Evolutionary conservation across 2,888 invertebrate species (phyloP).

Genomic region (Anthophora plumipes): DNA sequence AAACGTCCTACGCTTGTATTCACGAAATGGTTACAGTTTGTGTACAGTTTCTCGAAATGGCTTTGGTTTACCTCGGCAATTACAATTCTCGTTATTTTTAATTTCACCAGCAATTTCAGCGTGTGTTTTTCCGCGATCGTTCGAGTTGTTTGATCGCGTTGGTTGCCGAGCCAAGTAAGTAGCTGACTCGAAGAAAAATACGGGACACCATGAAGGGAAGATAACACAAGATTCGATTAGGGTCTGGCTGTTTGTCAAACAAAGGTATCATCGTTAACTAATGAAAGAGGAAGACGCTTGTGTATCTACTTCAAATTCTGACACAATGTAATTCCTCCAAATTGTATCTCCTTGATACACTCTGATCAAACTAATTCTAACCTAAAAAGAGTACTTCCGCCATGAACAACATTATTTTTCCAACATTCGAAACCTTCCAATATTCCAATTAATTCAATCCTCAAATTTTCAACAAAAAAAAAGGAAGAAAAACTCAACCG

Average conservation of each 20-base stretch:
- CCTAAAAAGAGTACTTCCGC: background rate
- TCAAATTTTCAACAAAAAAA: no score
- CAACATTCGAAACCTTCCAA: no score
- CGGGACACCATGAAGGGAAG: background rate
- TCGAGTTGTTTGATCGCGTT: constrained; percentile 1
- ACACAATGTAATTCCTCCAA: background rate
- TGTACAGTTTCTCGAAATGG: background rate
- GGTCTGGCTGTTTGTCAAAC: constrained; percentile 10
- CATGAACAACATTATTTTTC: no score
- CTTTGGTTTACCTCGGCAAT: background rate
- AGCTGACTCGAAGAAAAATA: constrained; percentile 9
- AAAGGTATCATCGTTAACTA: background rate
- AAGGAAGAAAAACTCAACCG: no score
- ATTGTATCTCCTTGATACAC: background rate
- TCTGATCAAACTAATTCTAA: background rate
- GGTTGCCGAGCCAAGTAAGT: no score
- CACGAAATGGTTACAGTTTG: background rate
- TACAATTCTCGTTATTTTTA: background rate
- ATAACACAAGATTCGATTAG: constrained; percentile 13
- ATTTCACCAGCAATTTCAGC: background rate
- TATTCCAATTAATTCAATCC: no score
- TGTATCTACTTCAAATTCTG: background rate
- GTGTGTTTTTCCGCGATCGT: background rate
- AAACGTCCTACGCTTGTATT: background rate
- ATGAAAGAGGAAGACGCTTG: background rate